A percentile compares a stretch with the other conserved stretches of the same genome.
Conservation (phyloP, 1,140 invertebrate genomes). For the Asobara japonica region DNA sequence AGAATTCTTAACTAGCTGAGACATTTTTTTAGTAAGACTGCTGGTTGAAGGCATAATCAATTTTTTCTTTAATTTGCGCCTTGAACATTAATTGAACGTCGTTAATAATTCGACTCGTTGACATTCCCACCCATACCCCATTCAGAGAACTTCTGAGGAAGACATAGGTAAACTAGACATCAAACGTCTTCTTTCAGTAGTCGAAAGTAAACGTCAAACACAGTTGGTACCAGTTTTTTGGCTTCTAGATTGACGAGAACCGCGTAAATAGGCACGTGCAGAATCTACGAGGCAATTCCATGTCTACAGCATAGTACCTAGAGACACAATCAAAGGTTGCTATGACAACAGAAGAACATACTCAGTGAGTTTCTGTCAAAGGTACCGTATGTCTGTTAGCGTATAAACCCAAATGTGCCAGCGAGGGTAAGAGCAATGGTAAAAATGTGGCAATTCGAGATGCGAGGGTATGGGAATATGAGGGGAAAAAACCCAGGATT, state of each 20-base stretch:
- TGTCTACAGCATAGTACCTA: conserved; percentile 17
- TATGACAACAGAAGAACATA: conserved; percentile 50
- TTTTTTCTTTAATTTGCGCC: too few species aligned
- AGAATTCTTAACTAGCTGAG: too few species aligned
- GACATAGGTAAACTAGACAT: too few species aligned
- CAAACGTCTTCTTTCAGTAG: too few species aligned
- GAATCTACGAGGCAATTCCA: background rate
- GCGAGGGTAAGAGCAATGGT: background rate
- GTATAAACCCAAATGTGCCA: background rate
- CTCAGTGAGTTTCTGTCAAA: background rate
- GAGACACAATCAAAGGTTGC: conserved; percentile 59
- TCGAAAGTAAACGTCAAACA: background rate
- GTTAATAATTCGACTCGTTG: too few species aligned
- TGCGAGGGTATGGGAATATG: background rate
- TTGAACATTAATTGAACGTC: too few species aligned
- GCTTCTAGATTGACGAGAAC: background rate
- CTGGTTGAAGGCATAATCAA: too few species aligned
- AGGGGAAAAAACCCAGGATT: conserved; percentile 7
- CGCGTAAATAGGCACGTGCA: conserved; percentile 31
- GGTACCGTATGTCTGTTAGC: background rate
- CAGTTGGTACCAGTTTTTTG: background rate
- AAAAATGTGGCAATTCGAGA: background rate
- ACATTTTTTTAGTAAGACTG: too few species aligned
- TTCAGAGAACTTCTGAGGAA: too few species aligned
- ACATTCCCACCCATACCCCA: too few species aligned